Evolutionary conservation across 2,113 vertebrate species (phyloP).

Genomic region (Eulacestoma nigropectus): DNA sequence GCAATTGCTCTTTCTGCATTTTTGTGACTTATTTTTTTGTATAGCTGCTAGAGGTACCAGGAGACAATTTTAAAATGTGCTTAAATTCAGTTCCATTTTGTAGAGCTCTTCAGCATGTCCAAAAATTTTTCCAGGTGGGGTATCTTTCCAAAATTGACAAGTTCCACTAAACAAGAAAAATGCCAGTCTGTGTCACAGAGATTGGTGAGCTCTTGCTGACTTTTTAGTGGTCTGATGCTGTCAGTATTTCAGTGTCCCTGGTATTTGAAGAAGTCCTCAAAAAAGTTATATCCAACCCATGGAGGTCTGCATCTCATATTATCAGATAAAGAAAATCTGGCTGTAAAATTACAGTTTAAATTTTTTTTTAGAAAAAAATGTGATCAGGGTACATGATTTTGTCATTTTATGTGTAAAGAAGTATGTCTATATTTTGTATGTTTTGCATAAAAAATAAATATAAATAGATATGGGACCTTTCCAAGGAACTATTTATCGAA

Average conservation of each 20-base stretch:
- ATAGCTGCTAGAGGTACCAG: neutral
- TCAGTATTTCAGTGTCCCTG: neutral
- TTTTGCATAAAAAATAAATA: neutral
- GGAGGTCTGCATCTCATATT: neutral
- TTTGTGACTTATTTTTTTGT: neutral
- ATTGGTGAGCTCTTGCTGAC: neutral
- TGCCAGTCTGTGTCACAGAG: fast-evolving
- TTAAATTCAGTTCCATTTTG: neutral
- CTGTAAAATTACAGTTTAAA: neutral
- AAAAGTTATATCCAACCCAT: neutral
- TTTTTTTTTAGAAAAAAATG: neutral
- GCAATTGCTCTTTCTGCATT: neutral
- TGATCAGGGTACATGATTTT: neutral
- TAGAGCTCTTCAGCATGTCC: neutral
- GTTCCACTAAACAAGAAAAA: neutral
- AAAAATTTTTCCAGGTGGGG: neutral
- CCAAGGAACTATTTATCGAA: neutral
- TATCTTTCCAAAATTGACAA: neutral
- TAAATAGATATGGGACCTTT: neutral
- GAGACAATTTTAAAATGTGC: neutral
- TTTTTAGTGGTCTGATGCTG: neutral
- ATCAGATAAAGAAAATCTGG: neutral
- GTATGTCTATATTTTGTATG: neutral
- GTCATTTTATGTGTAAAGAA: neutral
- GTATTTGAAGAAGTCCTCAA: neutral